These are phyloP conservation scores for Semicossyphus pulcher DNA, from an alignment of 2,113 vertebrate genomes.

Conservation along the genomic window DNA sequence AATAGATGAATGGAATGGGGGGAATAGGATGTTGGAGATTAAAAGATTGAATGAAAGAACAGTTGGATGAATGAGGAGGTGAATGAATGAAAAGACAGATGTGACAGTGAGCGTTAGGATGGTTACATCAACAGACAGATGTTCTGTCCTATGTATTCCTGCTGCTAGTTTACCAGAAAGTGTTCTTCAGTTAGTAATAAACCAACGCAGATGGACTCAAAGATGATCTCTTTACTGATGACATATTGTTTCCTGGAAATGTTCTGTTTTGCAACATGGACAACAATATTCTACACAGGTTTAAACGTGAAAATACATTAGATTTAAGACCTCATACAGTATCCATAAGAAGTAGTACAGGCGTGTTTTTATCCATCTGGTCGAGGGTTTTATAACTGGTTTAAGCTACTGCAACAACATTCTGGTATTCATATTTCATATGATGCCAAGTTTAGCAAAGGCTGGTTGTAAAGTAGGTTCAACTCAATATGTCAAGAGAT, in stretches of 20 bases:
- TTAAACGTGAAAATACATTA: not conserved
- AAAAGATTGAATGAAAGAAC: slow-evolving; percentile 2
- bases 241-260: not conserved
- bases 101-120: not conserved
- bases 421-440: slow-evolving; percentile 55
- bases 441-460: slow-evolving; percentile 54
- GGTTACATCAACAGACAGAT: not conserved
- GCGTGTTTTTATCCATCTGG: not conserved
- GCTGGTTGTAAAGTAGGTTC: slow-evolving; percentile 43
- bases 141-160: not conserved
- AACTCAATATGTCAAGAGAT: slow-evolving; percentile 43
- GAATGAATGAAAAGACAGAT: not conserved
- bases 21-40: not conserved
- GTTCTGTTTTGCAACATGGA: slow-evolving; percentile 1
- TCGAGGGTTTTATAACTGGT: slow-evolving; percentile 18
- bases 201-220: not conserved
- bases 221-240: not conserved
- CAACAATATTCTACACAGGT: not conserved
- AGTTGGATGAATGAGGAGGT: not conserved
- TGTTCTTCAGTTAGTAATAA: not conserved
- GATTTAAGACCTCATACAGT: not conserved
- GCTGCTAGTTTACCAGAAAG: slow-evolving; percentile 10
- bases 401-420: slow-evolving; percentile 8
- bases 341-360: not conserved
- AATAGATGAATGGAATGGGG: slow-evolving; percentile 15